phyloP scores from a whole-genome alignment of 2,888 invertebrate genomes.

The Plutella xylostella region DNA sequence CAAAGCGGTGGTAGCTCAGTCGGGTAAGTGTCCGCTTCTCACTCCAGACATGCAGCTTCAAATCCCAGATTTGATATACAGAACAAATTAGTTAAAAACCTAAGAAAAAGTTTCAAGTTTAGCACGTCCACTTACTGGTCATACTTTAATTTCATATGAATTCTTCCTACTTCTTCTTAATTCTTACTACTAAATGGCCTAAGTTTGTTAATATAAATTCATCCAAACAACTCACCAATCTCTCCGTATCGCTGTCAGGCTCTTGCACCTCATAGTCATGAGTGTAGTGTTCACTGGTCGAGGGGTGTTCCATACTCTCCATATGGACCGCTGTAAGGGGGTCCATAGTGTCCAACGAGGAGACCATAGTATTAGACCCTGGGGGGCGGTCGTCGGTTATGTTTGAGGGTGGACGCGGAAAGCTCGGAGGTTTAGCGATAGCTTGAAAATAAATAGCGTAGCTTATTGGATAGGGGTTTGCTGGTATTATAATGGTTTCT shows the following conservation, averaged over 20 bases:
- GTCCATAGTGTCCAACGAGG: conserved; percentile 78
- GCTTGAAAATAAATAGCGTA: too few relatives aligned
- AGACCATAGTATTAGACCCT: conserved; percentile 88
- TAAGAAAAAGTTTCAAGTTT: too few relatives aligned
- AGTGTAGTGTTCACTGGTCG: conserved; percentile 55
- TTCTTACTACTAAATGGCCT: neutral
- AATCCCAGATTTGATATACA: too few relatives aligned
- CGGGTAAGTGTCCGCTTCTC: too few relatives aligned
- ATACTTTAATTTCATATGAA: too few relatives aligned
- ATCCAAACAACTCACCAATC: conserved; percentile 42
- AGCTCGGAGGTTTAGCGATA: neutral
- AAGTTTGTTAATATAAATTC: neutral
- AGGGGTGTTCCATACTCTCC: conserved; percentile 60
- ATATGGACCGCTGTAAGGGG: conserved; percentile 62
- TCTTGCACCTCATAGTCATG: conserved; percentile 61
- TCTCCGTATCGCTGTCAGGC: conserved; percentile 60
- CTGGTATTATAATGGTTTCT: neutral
- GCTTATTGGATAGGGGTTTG: neutral
- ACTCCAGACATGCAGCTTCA: too few relatives aligned
- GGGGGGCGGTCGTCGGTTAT: conserved; percentile 63
- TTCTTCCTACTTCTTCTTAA: neutral
- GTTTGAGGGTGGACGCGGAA: conserved; percentile 47
- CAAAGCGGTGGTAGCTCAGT: too few relatives aligned
- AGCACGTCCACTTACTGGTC: too few relatives aligned
- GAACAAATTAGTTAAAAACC: too few relatives aligned